Conservation (phyloP, 2,888 invertebrate genomes). For the Nephrotoma appendiculata region DNA sequence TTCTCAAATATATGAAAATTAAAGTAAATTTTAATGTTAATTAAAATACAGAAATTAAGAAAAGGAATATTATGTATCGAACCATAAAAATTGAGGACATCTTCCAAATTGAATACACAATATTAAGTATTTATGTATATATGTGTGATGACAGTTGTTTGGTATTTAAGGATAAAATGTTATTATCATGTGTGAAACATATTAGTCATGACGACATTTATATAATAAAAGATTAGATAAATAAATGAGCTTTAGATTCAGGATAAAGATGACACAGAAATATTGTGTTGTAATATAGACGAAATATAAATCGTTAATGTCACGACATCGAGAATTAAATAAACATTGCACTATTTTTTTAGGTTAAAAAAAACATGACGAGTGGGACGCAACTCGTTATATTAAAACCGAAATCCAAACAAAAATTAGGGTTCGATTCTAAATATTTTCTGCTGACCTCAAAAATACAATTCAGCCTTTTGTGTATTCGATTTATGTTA, state of each 20-base stretch:
- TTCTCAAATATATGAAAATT: background rate
- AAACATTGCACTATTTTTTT: too few relatives aligned
- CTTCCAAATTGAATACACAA: background rate
- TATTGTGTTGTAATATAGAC: too few relatives aligned
- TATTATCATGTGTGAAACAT: background rate
- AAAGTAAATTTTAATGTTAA: background rate
- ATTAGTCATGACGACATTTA: too few relatives aligned
- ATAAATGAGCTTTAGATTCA: too few relatives aligned
- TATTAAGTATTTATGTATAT: too few relatives aligned
- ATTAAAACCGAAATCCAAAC: too few relatives aligned
- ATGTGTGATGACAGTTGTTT: background rate
- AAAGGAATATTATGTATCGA: background rate
- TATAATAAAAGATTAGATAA: too few relatives aligned
- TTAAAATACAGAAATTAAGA: background rate
- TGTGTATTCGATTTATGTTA: background rate
- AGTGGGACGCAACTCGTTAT: too few relatives aligned
- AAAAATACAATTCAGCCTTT: background rate
- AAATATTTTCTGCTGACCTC: background rate
- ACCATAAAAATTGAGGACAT: background rate
- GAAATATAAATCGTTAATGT: too few relatives aligned
- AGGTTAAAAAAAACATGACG: too few relatives aligned
- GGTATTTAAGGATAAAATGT: background rate
- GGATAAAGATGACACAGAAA: too few relatives aligned
- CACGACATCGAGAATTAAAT: too few relatives aligned
- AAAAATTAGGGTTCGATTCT: background rate